These are phyloP conservation scores for Philhelius pedissequus DNA, from an alignment of 2,888 invertebrate species.

Conservation along the genomic window DNA sequence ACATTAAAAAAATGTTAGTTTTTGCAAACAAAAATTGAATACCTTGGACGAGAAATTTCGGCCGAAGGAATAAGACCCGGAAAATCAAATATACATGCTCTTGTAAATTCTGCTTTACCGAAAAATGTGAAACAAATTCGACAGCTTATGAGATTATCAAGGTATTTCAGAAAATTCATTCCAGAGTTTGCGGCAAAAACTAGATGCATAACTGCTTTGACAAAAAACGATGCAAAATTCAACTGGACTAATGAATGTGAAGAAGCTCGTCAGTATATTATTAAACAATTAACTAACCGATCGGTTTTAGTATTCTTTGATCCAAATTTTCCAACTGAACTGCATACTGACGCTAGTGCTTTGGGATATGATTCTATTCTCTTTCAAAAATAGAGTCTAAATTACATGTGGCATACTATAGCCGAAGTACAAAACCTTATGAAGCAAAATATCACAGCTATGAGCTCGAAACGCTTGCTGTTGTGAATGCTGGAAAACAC, in stretches of 20 bases:
- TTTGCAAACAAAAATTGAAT: neutral
- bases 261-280: too few relatives aligned
- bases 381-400: neutral
- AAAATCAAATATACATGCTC: too few relatives aligned
- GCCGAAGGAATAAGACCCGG: too few relatives aligned
- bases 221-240: neutral
- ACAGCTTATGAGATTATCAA: too few relatives aligned
- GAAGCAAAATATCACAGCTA: slow-evolving; percentile 14
- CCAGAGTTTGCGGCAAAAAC: neutral
- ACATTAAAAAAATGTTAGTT: neutral
- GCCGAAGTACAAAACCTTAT: too few relatives aligned
- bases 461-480: neutral
- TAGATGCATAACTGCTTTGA: neutral
- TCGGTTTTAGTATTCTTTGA: neutral
- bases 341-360: too few relatives aligned
- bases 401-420: neutral
- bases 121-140: too few relatives aligned
- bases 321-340: neutral
- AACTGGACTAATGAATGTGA: neutral
- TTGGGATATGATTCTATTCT: neutral
- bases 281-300: too few relatives aligned
- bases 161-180: too few relatives aligned
- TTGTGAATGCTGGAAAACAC: slow-evolving; percentile 12
- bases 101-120: too few relatives aligned
- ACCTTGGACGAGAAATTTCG: neutral